These are phyloP conservation scores for Stylophora pistillata DNA, from an alignment of 64 coral and sea anemone species.

Conservation along the genomic window DNA sequence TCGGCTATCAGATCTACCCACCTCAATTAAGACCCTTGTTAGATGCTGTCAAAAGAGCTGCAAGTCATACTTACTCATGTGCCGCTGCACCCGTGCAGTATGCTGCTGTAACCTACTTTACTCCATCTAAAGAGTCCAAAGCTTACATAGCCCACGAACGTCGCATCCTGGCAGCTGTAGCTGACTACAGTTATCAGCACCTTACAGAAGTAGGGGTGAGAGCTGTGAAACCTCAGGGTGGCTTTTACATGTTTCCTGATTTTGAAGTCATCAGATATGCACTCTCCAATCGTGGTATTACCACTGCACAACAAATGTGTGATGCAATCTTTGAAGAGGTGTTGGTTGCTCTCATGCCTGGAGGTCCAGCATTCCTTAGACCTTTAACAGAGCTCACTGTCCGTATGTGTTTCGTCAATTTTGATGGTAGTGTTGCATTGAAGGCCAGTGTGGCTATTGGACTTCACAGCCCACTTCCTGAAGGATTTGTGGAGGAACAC, in stretches of 20 bases:
- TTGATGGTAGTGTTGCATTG: conserved; percentile 37
- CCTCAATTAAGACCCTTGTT: conserved; percentile 6
- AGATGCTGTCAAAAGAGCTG: conserved; percentile 44
- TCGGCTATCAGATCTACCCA: conserved; percentile 62
- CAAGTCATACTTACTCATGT: conserved; percentile 51
- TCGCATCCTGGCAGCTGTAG: conserved; percentile 32
- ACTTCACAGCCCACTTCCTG: conserved; percentile 15
- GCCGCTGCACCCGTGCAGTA: conserved; percentile 60
- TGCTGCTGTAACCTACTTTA: conserved; percentile 37
- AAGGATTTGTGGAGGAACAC: conserved; percentile 41
- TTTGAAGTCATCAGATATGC: conserved; percentile 50
- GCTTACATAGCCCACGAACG: conserved; percentile 22
- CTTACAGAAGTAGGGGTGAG: conserved; percentile 45
- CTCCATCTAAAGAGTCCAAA: conserved; percentile 16
- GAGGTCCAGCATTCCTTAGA: conserved; percentile 34
- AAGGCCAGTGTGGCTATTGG: conserved; percentile 17
- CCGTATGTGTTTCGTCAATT: conserved; percentile 55
- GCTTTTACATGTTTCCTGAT: conserved; percentile 60
- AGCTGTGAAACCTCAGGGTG: conserved; percentile 43
- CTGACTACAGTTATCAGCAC: conserved; percentile 12
- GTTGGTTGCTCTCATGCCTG: conserved; percentile 41
- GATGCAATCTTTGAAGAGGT: conserved; percentile 51
- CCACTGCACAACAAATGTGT: conserved; percentile 54
- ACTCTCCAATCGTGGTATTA: conserved; percentile 37
- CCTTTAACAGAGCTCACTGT: conserved; percentile 27